A percentile compares a stretch with the other conserved stretches of the same genome.
These are phyloP conservation scores for Centroberyx gerrardi DNA, from an alignment of 2,797 vertebrate genomes.

Conservation along the genomic window DNA sequence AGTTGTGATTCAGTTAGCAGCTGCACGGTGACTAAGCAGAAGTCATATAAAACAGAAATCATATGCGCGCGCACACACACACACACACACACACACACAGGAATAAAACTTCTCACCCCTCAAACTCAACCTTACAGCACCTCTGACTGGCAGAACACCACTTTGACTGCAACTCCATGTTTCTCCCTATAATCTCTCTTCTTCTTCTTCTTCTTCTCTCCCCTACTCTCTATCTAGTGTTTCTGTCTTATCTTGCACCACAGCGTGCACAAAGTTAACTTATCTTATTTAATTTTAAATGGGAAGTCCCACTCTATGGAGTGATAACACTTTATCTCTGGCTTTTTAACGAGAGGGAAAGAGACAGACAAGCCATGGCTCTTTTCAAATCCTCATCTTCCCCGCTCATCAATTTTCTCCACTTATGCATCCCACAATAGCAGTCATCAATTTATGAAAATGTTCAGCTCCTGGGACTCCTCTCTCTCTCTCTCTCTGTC, in stretches of 20 bases:
- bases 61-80: slow-evolving; percentile 1
- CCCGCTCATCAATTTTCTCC: slow-evolving; percentile 53
- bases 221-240: slow-evolving; percentile 6
- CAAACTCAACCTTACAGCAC: slow-evolving; percentile 1
- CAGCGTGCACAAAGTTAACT: slow-evolving; percentile 10
- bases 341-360: slow-evolving; percentile 45
- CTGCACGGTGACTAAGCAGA: slow-evolving; percentile 24
- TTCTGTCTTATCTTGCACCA: slow-evolving; percentile 27
- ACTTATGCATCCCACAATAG: slow-evolving; percentile 45
- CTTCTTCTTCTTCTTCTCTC: neutral
- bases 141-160: slow-evolving; percentile 2
- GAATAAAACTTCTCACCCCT: slow-evolving; percentile 2
- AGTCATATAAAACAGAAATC: slow-evolving; percentile 27
- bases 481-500: slow-evolving; percentile 26
- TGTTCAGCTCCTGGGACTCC: slow-evolving; percentile 46
- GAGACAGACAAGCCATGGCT: slow-evolving; percentile 21
- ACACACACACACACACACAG: neutral
- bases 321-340: slow-evolving; percentile 52
- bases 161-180: neutral
- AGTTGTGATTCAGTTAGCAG: neutral
- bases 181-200: neutral
- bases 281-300: slow-evolving; percentile 47
- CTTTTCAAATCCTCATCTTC: slow-evolving; percentile 38
- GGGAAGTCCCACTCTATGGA: slow-evolving; percentile 26
- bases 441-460: slow-evolving; percentile 63